Conservation (phyloP, 2,797 vertebrate genomes). For the Sebastes ruberrimus region DNA sequence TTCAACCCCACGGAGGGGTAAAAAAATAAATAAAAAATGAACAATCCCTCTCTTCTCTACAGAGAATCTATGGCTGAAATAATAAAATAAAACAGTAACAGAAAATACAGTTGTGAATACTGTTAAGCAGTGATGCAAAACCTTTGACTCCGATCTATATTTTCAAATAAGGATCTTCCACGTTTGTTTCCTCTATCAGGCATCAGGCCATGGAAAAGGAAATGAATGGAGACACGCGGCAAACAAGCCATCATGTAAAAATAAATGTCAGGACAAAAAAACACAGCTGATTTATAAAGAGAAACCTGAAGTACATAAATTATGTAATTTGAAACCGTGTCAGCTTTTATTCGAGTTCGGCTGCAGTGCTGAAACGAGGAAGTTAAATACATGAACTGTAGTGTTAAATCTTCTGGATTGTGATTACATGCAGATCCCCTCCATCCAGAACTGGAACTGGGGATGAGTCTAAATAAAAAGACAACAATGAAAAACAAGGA, state of each 20-base stretch:
- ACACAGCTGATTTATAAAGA: background rate
- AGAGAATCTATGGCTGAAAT: constrained; percentile 45
- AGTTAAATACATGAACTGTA: constrained; percentile 5
- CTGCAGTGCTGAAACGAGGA: background rate
- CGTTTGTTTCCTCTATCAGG: background rate
- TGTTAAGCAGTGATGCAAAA: constrained; percentile 1
- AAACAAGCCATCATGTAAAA: background rate
- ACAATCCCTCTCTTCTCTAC: constrained; percentile 54
- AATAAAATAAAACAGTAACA: constrained; percentile 15
- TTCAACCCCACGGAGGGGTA: background rate
- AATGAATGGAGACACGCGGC: background rate
- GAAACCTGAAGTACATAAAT: background rate
- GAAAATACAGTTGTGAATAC: constrained; percentile 13
- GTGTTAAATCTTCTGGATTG: constrained; percentile 2
- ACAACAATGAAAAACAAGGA: background rate
- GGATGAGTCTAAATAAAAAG: constrained; percentile 27
- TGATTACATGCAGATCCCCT: constrained; percentile 8
- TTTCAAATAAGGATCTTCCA: background rate
- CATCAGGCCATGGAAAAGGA: background rate
- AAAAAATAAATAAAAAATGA: background rate
- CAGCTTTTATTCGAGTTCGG: background rate
- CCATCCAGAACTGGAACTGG: constrained; percentile 2
- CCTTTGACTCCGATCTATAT: background rate
- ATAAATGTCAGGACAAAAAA: background rate
- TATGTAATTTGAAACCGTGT: background rate